Base-by-base conservation (phyloP, 2,113 vertebrate genomes). In the Chionomys nivalis region DNA sequence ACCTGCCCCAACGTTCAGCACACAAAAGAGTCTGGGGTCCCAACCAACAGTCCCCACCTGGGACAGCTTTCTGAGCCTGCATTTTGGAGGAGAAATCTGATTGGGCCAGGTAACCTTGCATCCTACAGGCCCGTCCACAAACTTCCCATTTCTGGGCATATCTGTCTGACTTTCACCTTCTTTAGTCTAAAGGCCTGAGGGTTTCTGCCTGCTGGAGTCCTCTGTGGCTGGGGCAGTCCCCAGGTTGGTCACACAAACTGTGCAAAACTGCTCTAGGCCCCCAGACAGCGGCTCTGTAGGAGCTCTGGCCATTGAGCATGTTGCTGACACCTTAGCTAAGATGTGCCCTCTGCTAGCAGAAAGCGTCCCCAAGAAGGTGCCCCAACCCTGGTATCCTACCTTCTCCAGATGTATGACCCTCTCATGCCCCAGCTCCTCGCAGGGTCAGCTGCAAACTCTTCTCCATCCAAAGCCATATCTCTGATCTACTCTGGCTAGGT, bases 101-200 rank as follows among this genome's bases (percentile, higher is more conserved):
- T 0, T n/a, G 39, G 76, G 33, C 26, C 55, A 21, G 26, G 6
- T 42, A 58, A 44, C 19, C 49, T 33, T 12, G 44, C 19, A 7
- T 42, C 49, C 49, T 66, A n/a, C 21, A 5, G 1, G 2, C 5
- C 42, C 8, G 0, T 58, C 79, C 66, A 49, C 2, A 16, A 3
- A 3, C 14, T 68, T 47, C 24, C 65, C 49, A 24, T 31, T 88
- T 85, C 63, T 0, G 2, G 49, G 23, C 33, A 44, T 31, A 2
- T 42, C 4, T 81, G 24, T 33, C 47, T 12, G 7, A 13, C 55
- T 19, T 4, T 31, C 3, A 36, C 26, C 49, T 36, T n/a, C 66
- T 49, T 49, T 87, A 36, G 68, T 72, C 8, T 2, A 0, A 39
- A 78, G 10, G 11, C 12, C 26, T 26, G 24, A 23, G 4, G n/a